Percentiles rank a stretch among this genome's conserved stretches.
These are phyloP conservation scores for Teinopalpus imperialis DNA, from an alignment of 2,888 invertebrate species.

Conservation along the genomic window DNA sequence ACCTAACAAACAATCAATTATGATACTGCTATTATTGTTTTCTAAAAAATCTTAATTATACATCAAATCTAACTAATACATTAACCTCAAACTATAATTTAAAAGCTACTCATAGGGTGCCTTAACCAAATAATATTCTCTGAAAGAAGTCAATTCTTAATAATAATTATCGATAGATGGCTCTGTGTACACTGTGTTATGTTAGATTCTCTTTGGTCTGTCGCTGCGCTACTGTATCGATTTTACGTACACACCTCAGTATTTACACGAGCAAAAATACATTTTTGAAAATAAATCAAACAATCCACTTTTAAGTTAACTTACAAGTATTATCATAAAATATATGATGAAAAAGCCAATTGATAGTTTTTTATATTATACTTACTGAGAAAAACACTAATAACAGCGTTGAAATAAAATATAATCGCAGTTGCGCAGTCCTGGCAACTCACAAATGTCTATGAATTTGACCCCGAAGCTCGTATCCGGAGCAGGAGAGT, in stretches of 20 bases:
- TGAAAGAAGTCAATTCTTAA: too few relatives aligned
- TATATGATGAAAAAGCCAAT: not conserved
- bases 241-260: conserved; percentile 55
- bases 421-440: conserved; percentile 9
- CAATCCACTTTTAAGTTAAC: not conserved
- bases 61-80: too few relatives aligned
- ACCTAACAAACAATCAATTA: too few relatives aligned
- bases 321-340: not conserved
- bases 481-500: conserved; percentile 77
- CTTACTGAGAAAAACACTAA: conserved; percentile 12
- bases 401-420: conserved; percentile 24
- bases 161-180: conserved; percentile 64
- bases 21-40: too few relatives aligned
- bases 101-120: too few relatives aligned
- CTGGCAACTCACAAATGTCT: conserved; percentile 76
- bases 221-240: conserved; percentile 77
- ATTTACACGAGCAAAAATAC: conserved; percentile 61
- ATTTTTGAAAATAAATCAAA: conserved; percentile 5
- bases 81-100: too few relatives aligned
- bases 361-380: conserved; percentile 1
- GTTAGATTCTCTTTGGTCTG: conserved; percentile 56
- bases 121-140: too few relatives aligned
- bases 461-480: conserved; percentile 82
- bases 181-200: conserved; percentile 39
- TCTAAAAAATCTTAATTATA: too few relatives aligned